Evolutionary conservation across 1,140 invertebrate genomes (phyloP).

Genomic region (Amyelois transitella): DNA sequence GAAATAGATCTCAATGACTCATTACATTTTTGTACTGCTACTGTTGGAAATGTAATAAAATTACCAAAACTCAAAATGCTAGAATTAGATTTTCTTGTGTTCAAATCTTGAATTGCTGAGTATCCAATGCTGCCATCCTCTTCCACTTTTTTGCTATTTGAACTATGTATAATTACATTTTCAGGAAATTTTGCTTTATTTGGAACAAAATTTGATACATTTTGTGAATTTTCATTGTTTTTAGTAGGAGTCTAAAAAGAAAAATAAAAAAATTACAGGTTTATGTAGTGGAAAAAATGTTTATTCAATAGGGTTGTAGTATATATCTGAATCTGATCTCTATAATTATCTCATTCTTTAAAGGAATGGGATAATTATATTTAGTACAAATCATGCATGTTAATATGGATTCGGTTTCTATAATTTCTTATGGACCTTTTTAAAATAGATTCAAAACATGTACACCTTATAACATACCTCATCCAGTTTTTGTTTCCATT

Average conservation of each 20-base stretch:
- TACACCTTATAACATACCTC: neutral
- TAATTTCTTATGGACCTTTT: too few relatives aligned
- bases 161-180: neutral
- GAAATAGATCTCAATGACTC: conserved; percentile 18
- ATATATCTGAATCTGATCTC: too few relatives aligned
- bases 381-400: too few relatives aligned
- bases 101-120: conserved; percentile 35
- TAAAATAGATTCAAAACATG: too few relatives aligned
- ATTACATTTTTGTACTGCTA: conserved; percentile 8
- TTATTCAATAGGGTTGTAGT: too few relatives aligned
- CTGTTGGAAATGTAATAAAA: neutral
- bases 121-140: conserved; percentile 21
- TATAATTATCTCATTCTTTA: too few relatives aligned
- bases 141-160: conserved; percentile 6
- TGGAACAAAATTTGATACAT: conserved; percentile 9
- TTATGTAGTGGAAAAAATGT: too few relatives aligned
- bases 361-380: too few relatives aligned
- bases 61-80: conserved; percentile 3
- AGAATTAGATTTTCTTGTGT: conserved; percentile 5
- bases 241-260: conserved; percentile 9
- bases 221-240: conserved; percentile 27
- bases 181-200: neutral
- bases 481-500: neutral
- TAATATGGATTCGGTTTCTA: too few relatives aligned
- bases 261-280: neutral